Evolutionary conservation across 1,140 invertebrate species (phyloP).

Genomic region (Drosophila insularis): DNA sequence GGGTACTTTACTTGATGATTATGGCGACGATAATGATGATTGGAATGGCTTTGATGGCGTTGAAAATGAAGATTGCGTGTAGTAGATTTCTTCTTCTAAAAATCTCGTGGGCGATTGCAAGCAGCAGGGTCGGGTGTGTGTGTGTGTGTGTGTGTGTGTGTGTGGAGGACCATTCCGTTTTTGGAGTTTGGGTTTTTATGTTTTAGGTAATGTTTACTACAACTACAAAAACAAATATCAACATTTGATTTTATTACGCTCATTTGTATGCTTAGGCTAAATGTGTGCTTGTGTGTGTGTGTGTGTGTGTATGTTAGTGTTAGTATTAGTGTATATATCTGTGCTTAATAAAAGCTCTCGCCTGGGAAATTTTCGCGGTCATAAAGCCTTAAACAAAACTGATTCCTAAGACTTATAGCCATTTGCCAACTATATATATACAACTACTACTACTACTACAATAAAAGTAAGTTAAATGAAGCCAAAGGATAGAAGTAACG

Average conservation of each 20-base stretch:
- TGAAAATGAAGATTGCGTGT: conserved; percentile 82
- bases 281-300: conserved; percentile 24
- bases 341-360: conserved; percentile 13
- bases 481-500: background rate
- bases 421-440: too few species aligned
- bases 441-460: conserved; percentile 9
- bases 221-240: conserved; percentile 64
- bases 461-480: background rate
- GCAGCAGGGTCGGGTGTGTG: background rate
- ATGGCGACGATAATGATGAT: conserved; percentile 83
- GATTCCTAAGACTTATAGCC: background rate
- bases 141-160: conserved; percentile 12
- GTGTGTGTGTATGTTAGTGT: background rate
- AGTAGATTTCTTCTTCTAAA: conserved; percentile 63
- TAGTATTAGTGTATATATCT: background rate
- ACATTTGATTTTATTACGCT: conserved; percentile 78
- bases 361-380: conserved; percentile 37
- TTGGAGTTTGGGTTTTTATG: conserved; percentile 31
- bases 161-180: conserved; percentile 9
- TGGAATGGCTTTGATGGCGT: conserved; percentile 82
- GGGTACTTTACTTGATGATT: conserved; percentile 82
- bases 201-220: conserved; percentile 63
- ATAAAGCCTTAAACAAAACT: conserved; percentile 48
- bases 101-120: conserved; percentile 13
- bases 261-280: conserved; percentile 59